Evolutionary conservation across 2,113 vertebrate species (phyloP).

Genomic region (Bos javanicus): DNA sequence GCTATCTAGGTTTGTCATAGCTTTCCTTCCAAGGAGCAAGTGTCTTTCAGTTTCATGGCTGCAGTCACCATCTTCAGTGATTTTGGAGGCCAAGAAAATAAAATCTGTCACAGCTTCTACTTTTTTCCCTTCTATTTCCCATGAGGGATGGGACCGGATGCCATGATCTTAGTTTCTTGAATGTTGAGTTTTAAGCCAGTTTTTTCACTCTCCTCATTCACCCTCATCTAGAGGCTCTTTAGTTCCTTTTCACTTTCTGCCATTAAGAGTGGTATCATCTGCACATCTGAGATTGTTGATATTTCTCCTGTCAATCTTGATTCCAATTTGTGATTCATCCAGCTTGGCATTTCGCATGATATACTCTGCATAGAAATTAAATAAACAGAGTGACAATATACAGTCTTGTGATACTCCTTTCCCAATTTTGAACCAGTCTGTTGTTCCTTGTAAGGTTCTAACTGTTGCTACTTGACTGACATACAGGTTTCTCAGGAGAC

Average conservation of each 20-base stretch:
- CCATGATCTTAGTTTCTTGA: neutral
- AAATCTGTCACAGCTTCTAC: neutral
- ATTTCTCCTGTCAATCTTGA: neutral
- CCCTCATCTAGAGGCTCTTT: neutral
- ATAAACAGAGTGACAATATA: neutral
- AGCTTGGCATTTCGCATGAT: neutral
- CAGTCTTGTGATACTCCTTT: neutral
- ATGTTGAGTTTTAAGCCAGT: neutral
- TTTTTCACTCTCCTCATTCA: neutral
- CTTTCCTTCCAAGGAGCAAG: neutral
- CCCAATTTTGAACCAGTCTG: neutral
- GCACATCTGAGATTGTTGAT: neutral
- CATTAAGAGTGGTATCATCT: neutral
- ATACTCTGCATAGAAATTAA: neutral
- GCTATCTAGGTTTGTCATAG: neutral
- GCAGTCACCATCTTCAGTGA: neutral
- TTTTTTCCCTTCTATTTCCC: neutral
- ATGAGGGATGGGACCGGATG: neutral
- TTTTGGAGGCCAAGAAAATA: neutral
- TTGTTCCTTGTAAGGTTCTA: neutral
- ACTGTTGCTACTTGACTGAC: neutral
- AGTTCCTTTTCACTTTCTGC: neutral
- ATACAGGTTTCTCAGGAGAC: neutral
- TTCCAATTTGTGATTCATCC: neutral
- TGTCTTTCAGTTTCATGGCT: neutral